Conservation (phyloP, 2,888 invertebrate species). For the Ophion ventricosus region DNA sequence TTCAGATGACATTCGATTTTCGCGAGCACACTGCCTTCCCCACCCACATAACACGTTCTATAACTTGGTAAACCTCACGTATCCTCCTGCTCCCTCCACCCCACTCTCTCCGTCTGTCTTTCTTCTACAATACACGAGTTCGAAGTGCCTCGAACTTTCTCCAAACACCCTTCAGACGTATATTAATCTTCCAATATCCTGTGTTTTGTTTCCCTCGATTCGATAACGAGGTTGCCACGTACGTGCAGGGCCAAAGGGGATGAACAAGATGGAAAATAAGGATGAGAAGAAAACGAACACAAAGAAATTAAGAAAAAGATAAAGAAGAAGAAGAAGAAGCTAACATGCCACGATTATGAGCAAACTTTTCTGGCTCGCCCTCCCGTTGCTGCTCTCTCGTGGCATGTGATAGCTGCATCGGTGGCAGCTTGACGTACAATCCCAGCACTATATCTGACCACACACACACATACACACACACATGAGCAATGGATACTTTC, state of each 20-base stretch:
- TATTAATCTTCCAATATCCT: conserved; percentile 3
- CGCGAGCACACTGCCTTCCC: neutral
- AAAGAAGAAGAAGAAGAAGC: conserved; percentile 8
- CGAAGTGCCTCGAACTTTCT: neutral
- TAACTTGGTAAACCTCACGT: neutral
- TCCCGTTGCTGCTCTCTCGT: conserved; percentile 21
- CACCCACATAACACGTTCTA: neutral
- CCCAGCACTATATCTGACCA: conserved; percentile 6
- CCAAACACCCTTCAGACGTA: neutral
- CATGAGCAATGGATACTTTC: neutral
- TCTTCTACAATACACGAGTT: conserved; percentile 13
- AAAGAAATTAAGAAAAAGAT: conserved; percentile 2
- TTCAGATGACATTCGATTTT: neutral
- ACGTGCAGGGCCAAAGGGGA: neutral
- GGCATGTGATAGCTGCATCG: conserved; percentile 21
- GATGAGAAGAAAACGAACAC: neutral
- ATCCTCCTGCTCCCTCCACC: no score
- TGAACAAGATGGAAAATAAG: conserved; percentile 13
- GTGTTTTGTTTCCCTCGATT: conserved; percentile 33
- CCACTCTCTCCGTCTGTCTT: neutral
- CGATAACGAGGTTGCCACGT: conserved; percentile 55
- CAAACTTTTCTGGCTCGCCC: conserved; percentile 55
- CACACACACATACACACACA: neutral
- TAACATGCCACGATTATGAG: conserved; percentile 55
- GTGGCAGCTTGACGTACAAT: conserved; percentile 52